phyloP scores from a whole-genome alignment of 2,797 vertebrate genomes.

The Mus spretus region DNA sequence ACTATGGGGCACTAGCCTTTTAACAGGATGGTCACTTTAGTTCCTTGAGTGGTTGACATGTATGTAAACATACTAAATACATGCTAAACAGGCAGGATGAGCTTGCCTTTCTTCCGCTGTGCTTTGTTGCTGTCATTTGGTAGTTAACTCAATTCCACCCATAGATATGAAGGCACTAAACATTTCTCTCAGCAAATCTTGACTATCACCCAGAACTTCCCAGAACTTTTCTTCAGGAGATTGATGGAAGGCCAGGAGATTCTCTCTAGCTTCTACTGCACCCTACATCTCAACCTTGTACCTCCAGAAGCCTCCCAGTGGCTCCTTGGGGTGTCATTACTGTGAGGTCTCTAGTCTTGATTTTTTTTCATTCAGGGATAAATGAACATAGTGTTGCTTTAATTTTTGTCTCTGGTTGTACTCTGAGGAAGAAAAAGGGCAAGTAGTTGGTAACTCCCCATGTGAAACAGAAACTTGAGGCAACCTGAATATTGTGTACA shows the following conservation, averaged over 20 bases:
- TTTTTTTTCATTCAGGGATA: neutral
- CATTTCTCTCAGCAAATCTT: neutral
- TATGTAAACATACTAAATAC: neutral
- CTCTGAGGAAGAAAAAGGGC: neutral
- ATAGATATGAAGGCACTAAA: neutral
- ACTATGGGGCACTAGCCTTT: neutral
- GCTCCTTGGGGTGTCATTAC: neutral
- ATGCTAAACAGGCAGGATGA: neutral
- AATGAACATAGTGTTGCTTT: neutral
- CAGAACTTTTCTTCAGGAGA: neutral
- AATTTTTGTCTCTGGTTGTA: constrained; percentile 36
- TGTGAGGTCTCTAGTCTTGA: neutral
- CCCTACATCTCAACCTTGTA: neutral
- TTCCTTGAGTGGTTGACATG: neutral
- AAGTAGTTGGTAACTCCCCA: neutral
- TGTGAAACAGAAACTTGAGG: constrained; percentile 7
- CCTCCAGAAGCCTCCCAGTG: neutral
- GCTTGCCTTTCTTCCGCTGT: neutral
- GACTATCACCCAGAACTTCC: neutral
- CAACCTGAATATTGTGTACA: neutral
- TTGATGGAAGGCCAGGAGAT: neutral
- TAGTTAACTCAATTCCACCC: neutral
- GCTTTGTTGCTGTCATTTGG: neutral
- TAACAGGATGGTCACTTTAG: neutral
- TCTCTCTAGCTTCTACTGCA: neutral